These are phyloP conservation scores for Elephantulus edwardii DNA, from an alignment of 2,113 vertebrate genomes.

Conservation along the genomic window DNA sequence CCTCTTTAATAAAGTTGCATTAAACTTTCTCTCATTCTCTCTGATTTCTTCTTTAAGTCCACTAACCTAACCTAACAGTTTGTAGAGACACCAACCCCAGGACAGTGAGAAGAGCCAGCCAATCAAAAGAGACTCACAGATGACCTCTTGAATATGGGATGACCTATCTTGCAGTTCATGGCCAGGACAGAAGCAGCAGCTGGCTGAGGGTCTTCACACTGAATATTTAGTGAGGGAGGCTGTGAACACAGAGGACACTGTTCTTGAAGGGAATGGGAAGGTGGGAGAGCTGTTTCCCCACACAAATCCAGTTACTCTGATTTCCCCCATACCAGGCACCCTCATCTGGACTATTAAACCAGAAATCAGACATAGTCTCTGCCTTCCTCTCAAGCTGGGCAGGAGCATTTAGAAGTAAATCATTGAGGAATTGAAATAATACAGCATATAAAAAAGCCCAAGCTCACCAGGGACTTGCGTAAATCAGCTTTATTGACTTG, in stretches of 20 bases:
- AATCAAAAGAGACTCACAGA: slow-evolving; percentile 69
- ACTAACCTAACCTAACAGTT: no score
- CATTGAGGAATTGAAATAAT: background rate
- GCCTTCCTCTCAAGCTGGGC: background rate
- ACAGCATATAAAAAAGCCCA: no score
- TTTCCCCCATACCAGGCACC: background rate
- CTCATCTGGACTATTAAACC: background rate
- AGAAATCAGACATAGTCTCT: background rate
- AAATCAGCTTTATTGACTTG: no score
- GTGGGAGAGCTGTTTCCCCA: background rate
- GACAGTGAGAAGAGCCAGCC: background rate
- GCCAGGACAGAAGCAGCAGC: slow-evolving; percentile 34
- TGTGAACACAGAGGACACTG: slow-evolving; percentile 71
- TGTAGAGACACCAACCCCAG: background rate
- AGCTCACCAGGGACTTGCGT: no score
- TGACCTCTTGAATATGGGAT: slow-evolving; percentile 73
- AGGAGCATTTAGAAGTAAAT: background rate
- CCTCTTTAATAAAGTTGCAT: no score
- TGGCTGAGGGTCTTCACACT: slow-evolving; percentile 67
- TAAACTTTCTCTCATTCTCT: no score
- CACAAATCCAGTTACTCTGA: background rate
- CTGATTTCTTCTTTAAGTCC: no score
- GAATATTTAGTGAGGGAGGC: slow-evolving; percentile 67
- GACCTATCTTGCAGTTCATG: slow-evolving; percentile 76
- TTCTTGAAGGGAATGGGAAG: background rate